phyloP scores from a whole-genome alignment of 2,113 vertebrate genomes.

The Pseudorhombus dupliciocellatus region DNA sequence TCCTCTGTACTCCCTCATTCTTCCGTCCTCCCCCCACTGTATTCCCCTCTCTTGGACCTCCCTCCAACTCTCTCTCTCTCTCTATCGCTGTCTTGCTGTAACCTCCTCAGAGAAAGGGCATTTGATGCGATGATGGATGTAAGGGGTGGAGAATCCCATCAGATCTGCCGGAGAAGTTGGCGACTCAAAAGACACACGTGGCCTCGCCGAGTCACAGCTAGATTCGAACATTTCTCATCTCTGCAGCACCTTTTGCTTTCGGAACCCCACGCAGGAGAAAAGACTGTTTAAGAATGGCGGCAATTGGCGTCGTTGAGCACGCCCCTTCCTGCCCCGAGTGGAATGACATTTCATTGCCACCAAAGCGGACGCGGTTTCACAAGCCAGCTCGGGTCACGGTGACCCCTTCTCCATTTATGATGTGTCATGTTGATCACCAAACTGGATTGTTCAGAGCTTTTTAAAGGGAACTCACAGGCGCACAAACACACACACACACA shows the following conservation, averaged over 20 bases:
- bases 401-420: constrained; percentile 22
- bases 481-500: no score
- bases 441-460: constrained; percentile 37
- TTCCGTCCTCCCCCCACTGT: constrained; percentile 8
- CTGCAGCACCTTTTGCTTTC: neutral
- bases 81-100: constrained; percentile 6
- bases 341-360: constrained; percentile 61
- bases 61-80: neutral
- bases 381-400: constrained; percentile 10
- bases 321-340: neutral
- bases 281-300: constrained; percentile 22
- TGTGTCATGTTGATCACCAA: constrained; percentile 33
- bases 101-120: constrained; percentile 30
- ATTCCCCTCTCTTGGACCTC: constrained; percentile 7
- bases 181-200: constrained; percentile 34
- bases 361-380: constrained; percentile 34
- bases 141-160: constrained; percentile 53
- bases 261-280: constrained; percentile 9
- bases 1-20: constrained; percentile 37
- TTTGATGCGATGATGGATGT: constrained; percentile 53
- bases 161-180: constrained; percentile 44
- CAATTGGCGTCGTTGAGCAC: neutral
- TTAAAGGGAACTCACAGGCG: constrained; percentile 7
- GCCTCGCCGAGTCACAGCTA: constrained; percentile 4
- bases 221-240: constrained; percentile 37